Conservation (phyloP, 2,113 vertebrate species). For the Salvator merianae region DNA sequence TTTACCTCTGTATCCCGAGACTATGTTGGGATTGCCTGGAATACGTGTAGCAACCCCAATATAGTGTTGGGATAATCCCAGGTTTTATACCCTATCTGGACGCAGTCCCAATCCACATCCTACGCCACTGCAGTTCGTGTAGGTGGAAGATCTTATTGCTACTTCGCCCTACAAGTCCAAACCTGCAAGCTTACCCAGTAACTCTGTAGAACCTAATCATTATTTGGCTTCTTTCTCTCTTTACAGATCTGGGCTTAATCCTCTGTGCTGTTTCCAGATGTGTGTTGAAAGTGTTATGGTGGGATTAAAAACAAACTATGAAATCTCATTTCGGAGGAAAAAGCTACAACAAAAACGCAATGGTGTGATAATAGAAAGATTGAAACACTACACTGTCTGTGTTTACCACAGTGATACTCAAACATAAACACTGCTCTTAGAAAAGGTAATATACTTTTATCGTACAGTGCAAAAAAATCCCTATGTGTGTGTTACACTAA, state of each 20-base stretch:
- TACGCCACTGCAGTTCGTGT: too few species aligned
- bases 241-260: conserved; percentile 83
- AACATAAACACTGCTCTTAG: conserved; percentile 36
- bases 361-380: not conserved
- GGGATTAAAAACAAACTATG: conserved; percentile 34
- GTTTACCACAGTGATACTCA: conserved; percentile 2
- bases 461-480: conserved; percentile 19
- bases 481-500: conserved; percentile 34
- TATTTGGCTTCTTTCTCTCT: conserved; percentile 56
- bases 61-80: too few species aligned
- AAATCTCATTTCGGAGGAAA: not conserved
- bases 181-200: not conserved
- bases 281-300: conserved; percentile 18
- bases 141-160: too few species aligned
- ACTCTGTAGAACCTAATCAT: not conserved
- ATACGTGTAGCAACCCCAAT: too few species aligned
- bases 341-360: not conserved
- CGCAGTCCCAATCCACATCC: too few species aligned
- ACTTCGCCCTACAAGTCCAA: too few species aligned
- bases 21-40: too few species aligned
- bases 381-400: conserved; percentile 8
- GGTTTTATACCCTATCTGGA: too few species aligned
- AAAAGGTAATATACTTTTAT: conserved; percentile 37
- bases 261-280: not conserved
- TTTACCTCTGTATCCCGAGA: too few species aligned